Conservation (phyloP, 2,888 invertebrate genomes). For the Cepaea hortensis region DNA sequence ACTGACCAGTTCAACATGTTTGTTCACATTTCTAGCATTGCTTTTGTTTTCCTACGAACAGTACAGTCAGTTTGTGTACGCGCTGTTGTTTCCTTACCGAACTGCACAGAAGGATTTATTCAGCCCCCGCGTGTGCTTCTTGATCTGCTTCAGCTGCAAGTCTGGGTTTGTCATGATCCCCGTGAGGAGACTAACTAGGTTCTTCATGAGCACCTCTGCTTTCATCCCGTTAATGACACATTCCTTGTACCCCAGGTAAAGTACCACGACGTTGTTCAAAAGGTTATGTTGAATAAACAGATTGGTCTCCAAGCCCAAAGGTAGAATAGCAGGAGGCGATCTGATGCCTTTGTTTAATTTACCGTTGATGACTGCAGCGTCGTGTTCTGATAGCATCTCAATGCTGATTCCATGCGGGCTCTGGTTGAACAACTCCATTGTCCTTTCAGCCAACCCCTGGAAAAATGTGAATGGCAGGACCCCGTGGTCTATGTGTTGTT, state of each 20-base stretch:
- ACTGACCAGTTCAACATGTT: too few species aligned
- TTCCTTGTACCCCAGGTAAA: conserved; percentile 42
- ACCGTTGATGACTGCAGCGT: background rate
- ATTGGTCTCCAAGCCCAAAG: conserved; percentile 46
- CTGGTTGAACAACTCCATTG: conserved; percentile 36
- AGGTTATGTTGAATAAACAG: conserved; percentile 44
- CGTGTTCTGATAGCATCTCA: conserved; percentile 28
- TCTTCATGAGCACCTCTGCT: conserved; percentile 34
- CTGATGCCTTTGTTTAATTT: background rate
- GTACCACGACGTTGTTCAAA: conserved; percentile 13
- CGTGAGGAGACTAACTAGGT: conserved; percentile 29
- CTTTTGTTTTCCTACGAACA: too few species aligned
- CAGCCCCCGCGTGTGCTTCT: conserved; percentile 27
- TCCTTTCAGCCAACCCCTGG: conserved; percentile 43
- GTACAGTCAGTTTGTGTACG: too few species aligned
- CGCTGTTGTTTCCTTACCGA: background rate
- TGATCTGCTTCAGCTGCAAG: conserved; percentile 19
- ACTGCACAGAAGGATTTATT: conserved; percentile 24
- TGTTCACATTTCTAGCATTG: too few species aligned
- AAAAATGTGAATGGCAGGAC: conserved; percentile 47
- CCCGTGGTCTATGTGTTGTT: conserved; percentile 46
- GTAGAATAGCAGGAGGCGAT: conserved; percentile 7
- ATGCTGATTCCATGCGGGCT: conserved; percentile 48
- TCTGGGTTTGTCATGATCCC: conserved; percentile 18
- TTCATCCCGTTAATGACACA: conserved; percentile 28